phyloP scores from a whole-genome alignment of 2,113 vertebrate species.

The Felis chaus region DNA sequence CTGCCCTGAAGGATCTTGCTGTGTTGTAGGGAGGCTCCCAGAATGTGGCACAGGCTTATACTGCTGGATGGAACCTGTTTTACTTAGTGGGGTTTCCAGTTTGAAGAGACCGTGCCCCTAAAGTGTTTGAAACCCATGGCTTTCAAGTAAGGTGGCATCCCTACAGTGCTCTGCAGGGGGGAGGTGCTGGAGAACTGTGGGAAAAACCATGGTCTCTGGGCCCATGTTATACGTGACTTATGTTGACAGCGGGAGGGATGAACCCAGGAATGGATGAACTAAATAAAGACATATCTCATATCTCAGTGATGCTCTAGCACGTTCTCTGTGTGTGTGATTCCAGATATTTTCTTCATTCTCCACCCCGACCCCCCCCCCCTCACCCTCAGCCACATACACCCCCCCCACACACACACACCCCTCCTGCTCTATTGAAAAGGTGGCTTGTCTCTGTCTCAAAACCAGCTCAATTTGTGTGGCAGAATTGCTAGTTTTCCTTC shows the following conservation, averaged over 20 bases:
- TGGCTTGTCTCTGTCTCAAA: neutral
- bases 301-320: neutral
- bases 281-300: neutral
- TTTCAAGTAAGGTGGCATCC: neutral
- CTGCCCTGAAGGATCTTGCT: neutral
- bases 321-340: neutral
- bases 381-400: accelerated
- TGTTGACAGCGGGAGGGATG: neutral
- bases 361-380: accelerated
- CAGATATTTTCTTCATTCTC: neutral
- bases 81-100: neutral
- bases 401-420: accelerated
- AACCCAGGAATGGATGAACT: neutral
- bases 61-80: neutral
- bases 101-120: neutral
- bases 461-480: neutral
- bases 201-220: neutral
- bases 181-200: neutral
- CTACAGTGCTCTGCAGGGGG: neutral
- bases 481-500: too few relatives aligned
- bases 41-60: accelerated
- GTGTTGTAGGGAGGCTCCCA: neutral
- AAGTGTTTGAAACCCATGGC: neutral
- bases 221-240: neutral
- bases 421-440: neutral